A percentile compares a stretch with the other conserved stretches of the same genome.
These are phyloP conservation scores for Acanthurus lineatus DNA, from an alignment of 2,797 vertebrate species.

Conservation along the genomic window DNA sequence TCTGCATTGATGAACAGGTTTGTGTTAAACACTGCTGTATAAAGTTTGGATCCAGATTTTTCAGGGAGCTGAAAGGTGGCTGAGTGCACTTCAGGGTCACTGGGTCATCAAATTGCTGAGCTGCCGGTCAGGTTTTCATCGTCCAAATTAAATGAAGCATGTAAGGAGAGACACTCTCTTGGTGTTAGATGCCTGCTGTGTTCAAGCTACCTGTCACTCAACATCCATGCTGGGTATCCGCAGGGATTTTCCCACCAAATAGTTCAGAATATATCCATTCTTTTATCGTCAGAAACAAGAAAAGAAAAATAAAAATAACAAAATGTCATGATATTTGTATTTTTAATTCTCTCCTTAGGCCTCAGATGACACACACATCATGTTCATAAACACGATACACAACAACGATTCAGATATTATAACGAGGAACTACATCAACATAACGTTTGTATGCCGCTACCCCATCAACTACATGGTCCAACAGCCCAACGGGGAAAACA, in stretches of 20 bases:
- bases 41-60: background rate
- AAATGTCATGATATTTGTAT: background rate
- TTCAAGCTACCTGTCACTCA: background rate
- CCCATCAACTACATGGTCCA: conserved; percentile 86
- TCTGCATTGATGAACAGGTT: background rate
- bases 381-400: conserved; percentile 88
- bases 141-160: conserved; percentile 8
- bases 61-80: too few species aligned
- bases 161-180: background rate
- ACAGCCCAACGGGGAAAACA: conserved; percentile 84
- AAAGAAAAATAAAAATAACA: background rate
- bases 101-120: conserved; percentile 5
- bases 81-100: background rate
- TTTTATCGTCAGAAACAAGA: background rate
- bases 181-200: background rate
- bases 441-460: conserved; percentile 87
- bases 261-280: background rate
- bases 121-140: conserved; percentile 7
- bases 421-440: conserved; percentile 87
- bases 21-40: background rate
- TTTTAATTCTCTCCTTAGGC: conserved; percentile 66
- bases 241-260: background rate
- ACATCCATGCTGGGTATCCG: background rate
- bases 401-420: conserved; percentile 84
- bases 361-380: conserved; percentile 82